Evolutionary conservation across 1,140 invertebrate genomes (phyloP), one percentile per base, ranked within the genome.

Genomic region (Achatina immaculata): DNA sequence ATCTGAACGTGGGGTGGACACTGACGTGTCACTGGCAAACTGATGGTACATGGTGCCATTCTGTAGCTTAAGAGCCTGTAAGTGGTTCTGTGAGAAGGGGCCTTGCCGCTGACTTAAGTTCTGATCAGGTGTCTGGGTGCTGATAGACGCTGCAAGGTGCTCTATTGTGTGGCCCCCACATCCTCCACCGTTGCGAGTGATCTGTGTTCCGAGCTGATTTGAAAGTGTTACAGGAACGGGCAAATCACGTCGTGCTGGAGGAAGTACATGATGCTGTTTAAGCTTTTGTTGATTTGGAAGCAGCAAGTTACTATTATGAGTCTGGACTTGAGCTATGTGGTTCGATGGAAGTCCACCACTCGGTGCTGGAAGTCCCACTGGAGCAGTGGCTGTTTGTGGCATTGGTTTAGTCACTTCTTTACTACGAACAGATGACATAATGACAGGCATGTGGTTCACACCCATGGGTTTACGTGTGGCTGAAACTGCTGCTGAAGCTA

Each of bases 361-460:
- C 24, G 76, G 65, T 11, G 82, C 34, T 0, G 84, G 82, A n/a
- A 95, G 95, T 0, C 95, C 93, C 0, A 95, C 94, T 0, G 96
- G 96, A 24, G 96, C 96, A 14, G 97, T 96, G 0, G 97, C 97
- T 9, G 96, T 98, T 90, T 98, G 97, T 51, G 98, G 91, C 0
- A 97, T 94, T 0, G 97, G 97, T 90, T 98, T 98, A 87, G 97
- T 96, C 7, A 98, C 96, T 73, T 88, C 85, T 40, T 86, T 97
- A 92, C 96, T 97, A 89, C 97, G 97, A 0, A 98, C 97, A 36
- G 96, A 96, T 89, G 98, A 96, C 96, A 98, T 98, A 45, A 98
- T 97, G 78, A 98, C 96, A 0, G 96, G 96, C 24, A 96, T 95
- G 87, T 98, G 96, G 0, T 94, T 87, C 0, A 88, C 88, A 42